These are phyloP conservation scores for Spisula solida DNA, from an alignment of 2,888 invertebrate genomes.

Conservation along the genomic window DNA sequence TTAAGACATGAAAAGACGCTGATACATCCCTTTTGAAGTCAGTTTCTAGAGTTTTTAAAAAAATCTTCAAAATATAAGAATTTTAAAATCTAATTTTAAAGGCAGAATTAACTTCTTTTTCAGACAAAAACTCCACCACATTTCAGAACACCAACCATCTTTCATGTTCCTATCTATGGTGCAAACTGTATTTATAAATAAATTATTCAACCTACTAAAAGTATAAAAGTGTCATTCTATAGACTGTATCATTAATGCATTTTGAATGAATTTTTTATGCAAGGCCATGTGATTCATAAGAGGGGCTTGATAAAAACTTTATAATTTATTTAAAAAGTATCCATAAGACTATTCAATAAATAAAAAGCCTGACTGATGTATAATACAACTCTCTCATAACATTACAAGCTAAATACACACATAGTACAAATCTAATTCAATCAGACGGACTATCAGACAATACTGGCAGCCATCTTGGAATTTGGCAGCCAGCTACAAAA, in stretches of 20 bases:
- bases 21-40: no score
- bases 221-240: neutral
- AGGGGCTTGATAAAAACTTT: neutral
- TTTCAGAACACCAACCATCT: neutral
- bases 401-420: neutral
- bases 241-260: neutral
- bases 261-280: neutral
- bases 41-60: no score
- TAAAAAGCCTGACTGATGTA: neutral
- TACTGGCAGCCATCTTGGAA: constrained; percentile 67
- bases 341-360: neutral
- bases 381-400: neutral
- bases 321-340: neutral
- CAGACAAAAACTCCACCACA: neutral
- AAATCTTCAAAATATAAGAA: no score
- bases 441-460: constrained; percentile 17
- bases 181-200: neutral
- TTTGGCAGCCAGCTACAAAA: constrained; percentile 59
- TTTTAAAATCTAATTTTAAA: neutral
- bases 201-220: no score
- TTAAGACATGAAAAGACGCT: no score
- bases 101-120: neutral
- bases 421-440: constrained; percentile 1
- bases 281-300: constrained; percentile 1
- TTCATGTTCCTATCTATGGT: neutral